Evolutionary conservation across 2,797 vertebrate genomes (phyloP).

Genomic region (Scolopax bukidnonensis): DNA sequence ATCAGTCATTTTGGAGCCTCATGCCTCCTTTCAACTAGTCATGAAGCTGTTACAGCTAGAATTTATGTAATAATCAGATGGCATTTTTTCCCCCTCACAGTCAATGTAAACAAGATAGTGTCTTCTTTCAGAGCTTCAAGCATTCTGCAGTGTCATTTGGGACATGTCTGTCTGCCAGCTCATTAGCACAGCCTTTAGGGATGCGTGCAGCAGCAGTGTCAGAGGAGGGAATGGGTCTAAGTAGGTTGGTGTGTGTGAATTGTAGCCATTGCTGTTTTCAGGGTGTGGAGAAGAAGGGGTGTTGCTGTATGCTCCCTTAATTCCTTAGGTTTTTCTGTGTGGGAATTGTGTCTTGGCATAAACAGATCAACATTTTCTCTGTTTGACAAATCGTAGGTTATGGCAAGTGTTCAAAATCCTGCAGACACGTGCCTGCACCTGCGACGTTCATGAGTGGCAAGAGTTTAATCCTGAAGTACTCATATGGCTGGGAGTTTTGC

Average conservation of each 20-base stretch:
- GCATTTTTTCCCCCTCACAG: background rate
- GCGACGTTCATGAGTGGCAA: background rate
- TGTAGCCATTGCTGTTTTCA: background rate
- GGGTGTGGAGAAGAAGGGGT: background rate
- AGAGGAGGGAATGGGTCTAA: background rate
- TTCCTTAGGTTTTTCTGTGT: background rate
- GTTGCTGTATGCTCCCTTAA: background rate
- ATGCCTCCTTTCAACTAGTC: conserved; percentile 44
- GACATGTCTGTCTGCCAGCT: conserved; percentile 19
- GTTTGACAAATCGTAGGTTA: background rate
- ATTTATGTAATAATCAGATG: conserved; percentile 55
- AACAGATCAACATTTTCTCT: background rate
- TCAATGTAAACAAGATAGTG: conserved; percentile 44
- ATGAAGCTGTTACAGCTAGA: conserved; percentile 43
- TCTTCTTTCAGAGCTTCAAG: conserved; percentile 48
- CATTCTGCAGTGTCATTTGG: conserved; percentile 41
- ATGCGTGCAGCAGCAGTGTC: background rate
- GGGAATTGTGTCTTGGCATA: background rate
- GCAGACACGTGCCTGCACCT: background rate
- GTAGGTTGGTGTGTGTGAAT: background rate
- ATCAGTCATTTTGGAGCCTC: conserved; percentile 43
- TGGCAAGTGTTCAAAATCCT: conserved; percentile 5
- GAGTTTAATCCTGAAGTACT: background rate
- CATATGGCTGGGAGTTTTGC: background rate
- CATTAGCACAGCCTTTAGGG: conserved; percentile 15